A percentile compares a stretch with the other conserved stretches of the same genome.
Conservation (phyloP, 1,140 invertebrate species). For the Tribolium madens region DNA sequence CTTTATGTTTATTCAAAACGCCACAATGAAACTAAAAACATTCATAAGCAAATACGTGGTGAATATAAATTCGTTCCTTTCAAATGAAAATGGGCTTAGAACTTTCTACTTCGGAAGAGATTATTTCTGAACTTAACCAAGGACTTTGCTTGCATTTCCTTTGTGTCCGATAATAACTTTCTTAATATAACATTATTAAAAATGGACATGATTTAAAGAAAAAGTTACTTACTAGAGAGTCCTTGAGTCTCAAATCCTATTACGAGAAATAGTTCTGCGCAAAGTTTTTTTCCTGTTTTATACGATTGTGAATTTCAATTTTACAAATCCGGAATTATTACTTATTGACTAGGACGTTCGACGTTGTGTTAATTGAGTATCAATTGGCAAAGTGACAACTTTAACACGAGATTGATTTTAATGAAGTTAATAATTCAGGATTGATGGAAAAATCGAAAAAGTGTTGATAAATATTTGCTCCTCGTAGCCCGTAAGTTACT, state of each 20-base stretch:
- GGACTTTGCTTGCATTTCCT: conserved; percentile 5
- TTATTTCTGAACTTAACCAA: conserved; percentile 7
- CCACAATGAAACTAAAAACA: conserved; percentile 27
- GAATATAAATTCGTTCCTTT: conserved; percentile 24
- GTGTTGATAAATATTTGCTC: conserved; percentile 12
- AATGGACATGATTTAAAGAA: not conserved
- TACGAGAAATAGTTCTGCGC: not conserved
- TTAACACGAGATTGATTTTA: not conserved
- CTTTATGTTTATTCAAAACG: conserved; percentile 31
- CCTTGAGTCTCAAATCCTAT: not conserved
- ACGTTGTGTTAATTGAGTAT: not conserved
- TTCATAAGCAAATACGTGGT: conserved; percentile 30
- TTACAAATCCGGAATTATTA: not conserved
- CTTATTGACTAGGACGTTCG: not conserved
- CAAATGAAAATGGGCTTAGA: conserved; percentile 19
- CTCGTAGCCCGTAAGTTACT: too few relatives aligned
- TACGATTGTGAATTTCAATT: not conserved
- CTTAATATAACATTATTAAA: not conserved
- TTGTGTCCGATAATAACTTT: conserved; percentile 6
- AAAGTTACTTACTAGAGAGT: not conserved
- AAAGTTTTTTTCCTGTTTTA: not conserved
- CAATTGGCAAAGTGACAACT: not conserved
- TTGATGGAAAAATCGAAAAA: not conserved
- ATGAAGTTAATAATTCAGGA: not conserved
- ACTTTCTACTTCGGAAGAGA: conserved; percentile 4